These are phyloP conservation scores for Plecotus auritus DNA, from an alignment of 2,113 vertebrate genomes.

Conservation along the genomic window DNA sequence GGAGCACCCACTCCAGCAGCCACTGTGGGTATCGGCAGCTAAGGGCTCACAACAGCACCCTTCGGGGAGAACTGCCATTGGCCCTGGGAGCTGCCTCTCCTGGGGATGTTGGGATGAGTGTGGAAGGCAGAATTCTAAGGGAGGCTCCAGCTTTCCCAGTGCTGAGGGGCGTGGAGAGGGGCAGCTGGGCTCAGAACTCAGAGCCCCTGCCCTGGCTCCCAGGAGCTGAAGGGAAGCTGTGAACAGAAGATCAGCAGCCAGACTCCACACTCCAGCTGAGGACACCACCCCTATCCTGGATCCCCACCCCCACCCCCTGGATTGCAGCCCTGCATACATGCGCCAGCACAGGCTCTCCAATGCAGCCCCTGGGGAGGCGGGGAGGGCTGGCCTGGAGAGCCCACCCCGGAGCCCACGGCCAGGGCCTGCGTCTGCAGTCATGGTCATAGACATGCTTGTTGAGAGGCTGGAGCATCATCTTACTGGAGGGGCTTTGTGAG, in stretches of 20 bases:
- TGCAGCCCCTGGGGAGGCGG: neutral
- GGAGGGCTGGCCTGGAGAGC: neutral
- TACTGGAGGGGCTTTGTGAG: rapidly evolving
- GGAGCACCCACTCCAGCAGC: neutral
- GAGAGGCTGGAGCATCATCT: neutral
- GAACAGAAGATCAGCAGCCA: neutral
- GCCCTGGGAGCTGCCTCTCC: neutral
- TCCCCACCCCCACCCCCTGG: neutral
- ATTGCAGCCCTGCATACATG: rapidly evolving
- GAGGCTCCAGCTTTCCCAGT: neutral
- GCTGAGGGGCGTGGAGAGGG: neutral
- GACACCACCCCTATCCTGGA: neutral
- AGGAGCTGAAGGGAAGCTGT: rapidly evolving
- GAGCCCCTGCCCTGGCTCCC: neutral
- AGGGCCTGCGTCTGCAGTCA: rapidly evolving
- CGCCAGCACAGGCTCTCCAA: neutral
- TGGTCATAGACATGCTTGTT: rapidly evolving
- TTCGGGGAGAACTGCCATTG: rapidly evolving
- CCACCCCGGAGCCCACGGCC: neutral
- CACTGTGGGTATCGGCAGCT: no score
- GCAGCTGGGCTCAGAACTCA: neutral
- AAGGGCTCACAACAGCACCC: rapidly evolving
- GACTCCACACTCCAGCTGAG: neutral
- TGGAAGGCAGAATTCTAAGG: neutral
- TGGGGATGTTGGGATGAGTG: rapidly evolving